phyloP scores from a whole-genome alignment of 2,797 vertebrate species.

The Leuciscus waleckii region DNA sequence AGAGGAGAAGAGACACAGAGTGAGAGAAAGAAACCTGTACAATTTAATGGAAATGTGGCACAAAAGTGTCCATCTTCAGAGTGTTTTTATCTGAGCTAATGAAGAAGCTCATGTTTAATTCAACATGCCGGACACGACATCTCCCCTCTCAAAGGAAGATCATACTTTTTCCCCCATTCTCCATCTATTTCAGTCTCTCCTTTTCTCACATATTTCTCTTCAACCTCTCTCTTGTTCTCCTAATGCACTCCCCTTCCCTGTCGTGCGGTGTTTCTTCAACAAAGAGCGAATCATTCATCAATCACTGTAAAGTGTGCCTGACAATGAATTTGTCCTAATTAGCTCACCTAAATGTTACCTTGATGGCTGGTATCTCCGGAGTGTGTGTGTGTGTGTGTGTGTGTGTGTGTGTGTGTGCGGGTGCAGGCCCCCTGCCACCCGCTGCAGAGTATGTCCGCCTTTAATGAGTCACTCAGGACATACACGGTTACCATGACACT shows the following conservation, averaged over 20 bases:
- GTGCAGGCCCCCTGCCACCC: slow-evolving; percentile 55
- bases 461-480: slow-evolving; percentile 69
- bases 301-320: slow-evolving; percentile 80
- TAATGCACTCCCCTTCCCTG: slow-evolving; percentile 63
- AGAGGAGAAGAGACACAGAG: slow-evolving; percentile 31
- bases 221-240: slow-evolving; percentile 60
- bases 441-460: slow-evolving; percentile 46
- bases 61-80: slow-evolving; percentile 69
- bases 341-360: slow-evolving; percentile 81
- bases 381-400: slow-evolving; percentile 57
- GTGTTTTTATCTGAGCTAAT: slow-evolving; percentile 82
- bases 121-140: slow-evolving; percentile 72
- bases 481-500: slow-evolving; percentile 53
- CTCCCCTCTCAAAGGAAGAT: slow-evolving; percentile 61
- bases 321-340: slow-evolving; percentile 79
- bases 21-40: slow-evolving; percentile 54
- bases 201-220: slow-evolving; percentile 56
- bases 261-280: slow-evolving; percentile 67
- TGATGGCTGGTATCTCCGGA: slow-evolving; percentile 70
- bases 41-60: slow-evolving; percentile 62
- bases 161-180: slow-evolving; percentile 55
- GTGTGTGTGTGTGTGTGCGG: slow-evolving; percentile 46
- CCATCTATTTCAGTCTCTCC: slow-evolving; percentile 45
- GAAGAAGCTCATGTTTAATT: slow-evolving; percentile 87
- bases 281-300: slow-evolving; percentile 86